phyloP scores from a whole-genome alignment of 2,113 vertebrate species.

The Physeter macrocephalus region DNA sequence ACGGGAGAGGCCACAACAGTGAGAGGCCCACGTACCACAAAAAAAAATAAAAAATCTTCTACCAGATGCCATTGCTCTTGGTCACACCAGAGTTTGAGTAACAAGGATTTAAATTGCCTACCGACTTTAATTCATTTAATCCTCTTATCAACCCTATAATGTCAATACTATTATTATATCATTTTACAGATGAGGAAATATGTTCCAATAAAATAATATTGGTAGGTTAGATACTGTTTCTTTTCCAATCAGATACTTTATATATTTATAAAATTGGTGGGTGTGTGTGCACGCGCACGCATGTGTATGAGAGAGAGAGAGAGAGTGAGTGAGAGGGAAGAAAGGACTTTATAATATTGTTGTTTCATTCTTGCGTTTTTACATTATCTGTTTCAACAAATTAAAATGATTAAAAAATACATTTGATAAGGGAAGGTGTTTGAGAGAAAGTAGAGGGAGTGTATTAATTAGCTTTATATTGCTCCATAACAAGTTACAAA shows the following conservation, averaged over 20 bases:
- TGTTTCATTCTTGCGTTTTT: background rate
- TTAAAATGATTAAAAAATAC: background rate
- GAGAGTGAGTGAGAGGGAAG: background rate
- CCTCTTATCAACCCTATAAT: background rate
- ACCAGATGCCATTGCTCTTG: background rate
- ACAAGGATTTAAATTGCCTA: background rate
- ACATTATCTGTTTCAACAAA: background rate
- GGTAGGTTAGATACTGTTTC: background rate
- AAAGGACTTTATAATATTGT: background rate
- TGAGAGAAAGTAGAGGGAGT: background rate
- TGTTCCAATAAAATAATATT: background rate
- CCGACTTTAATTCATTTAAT: background rate
- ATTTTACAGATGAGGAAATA: conserved; percentile 4
- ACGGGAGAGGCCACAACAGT: no score
- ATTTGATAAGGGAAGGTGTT: background rate
- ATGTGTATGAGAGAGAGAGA: background rate
- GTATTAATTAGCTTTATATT: background rate
- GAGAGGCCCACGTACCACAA: no score
- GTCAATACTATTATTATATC: background rate
- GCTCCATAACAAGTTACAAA: background rate
- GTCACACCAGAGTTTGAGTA: background rate
- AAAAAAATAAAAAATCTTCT: no score
- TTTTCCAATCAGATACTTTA: background rate
- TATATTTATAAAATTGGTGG: background rate
- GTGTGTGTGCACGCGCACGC: background rate